Conservation (phyloP, 1,140 invertebrate genomes). For the Drosophila pseudoobscura region DNA sequence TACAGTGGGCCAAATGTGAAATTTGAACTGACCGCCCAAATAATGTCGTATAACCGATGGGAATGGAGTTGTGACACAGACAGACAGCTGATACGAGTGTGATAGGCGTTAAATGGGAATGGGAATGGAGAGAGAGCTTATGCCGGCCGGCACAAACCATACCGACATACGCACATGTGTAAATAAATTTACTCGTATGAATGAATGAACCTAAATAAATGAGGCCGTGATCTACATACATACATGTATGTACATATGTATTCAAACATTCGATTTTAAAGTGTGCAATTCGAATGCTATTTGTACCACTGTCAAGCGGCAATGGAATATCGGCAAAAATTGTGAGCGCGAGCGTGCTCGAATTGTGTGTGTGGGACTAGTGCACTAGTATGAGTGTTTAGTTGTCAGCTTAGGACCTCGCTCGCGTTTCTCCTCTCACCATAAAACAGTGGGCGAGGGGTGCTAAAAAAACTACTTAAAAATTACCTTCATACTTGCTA, state of each 20-base stretch:
- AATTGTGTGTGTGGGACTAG: conserved; percentile 12
- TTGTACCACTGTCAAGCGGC: conserved; percentile 52
- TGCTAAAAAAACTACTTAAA: conserved; percentile 62
- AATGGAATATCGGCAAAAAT: conserved; percentile 33
- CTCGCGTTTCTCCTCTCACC: too few species aligned
- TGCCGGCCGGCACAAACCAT: conserved; percentile 9
- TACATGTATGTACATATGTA: neutral
- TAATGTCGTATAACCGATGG: conserved; percentile 1
- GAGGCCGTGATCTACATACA: too few species aligned
- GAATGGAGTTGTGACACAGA: conserved; percentile 5
- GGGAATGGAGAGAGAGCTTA: neutral
- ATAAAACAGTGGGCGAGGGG: conserved; percentile 41
- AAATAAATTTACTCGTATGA: neutral
- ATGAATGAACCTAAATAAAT: too few species aligned
- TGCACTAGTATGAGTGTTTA: conserved; percentile 4
- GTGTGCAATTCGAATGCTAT: conserved; percentile 27
- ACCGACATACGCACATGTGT: conserved; percentile 9
- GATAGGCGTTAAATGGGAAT: too few species aligned
- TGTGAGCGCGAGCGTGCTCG: conserved; percentile 1
- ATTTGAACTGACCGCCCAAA: conserved; percentile 5
- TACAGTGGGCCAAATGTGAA: conserved; percentile 41
- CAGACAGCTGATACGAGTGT: conserved; percentile 14
- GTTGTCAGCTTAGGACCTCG: neutral
- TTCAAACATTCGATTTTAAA: neutral
- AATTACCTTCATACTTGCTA: conserved; percentile 40